These are phyloP conservation scores for Premnoplex brunnescens DNA, from an alignment of 2,797 vertebrate genomes.

Conservation along the genomic window DNA sequence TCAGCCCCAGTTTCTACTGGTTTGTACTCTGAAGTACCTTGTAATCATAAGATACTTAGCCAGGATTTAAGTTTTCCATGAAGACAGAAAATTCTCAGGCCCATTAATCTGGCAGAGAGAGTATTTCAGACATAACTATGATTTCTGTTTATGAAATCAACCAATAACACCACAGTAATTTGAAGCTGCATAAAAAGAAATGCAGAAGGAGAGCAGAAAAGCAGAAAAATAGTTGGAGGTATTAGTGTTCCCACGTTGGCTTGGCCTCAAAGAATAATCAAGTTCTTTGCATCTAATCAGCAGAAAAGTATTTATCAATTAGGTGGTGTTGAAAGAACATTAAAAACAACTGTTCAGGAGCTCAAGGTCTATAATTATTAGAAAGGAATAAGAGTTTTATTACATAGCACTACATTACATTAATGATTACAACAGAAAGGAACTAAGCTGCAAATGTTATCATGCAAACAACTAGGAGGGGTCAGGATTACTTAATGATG, in stretches of 20 bases:
- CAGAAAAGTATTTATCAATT: conserved; percentile 10
- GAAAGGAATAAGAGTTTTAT: conserved; percentile 20
- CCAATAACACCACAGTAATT: not conserved
- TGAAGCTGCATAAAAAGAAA: not conserved
- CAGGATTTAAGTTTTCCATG: not conserved
- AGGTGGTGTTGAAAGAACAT: conserved; percentile 20
- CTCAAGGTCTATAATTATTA: conserved; percentile 29
- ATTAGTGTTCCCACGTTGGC: not conserved
- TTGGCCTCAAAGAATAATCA: not conserved
- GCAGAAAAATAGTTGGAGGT: not conserved
- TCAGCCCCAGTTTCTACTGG: not conserved
- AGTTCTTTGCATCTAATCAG: not conserved
- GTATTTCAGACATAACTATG: not conserved
- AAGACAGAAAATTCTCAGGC: not conserved
- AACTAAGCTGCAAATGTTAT: conserved; percentile 12
- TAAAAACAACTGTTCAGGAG: not conserved
- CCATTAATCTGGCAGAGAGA: not conserved
- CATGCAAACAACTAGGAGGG: not conserved
- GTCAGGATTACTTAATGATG: not conserved
- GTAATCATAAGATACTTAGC: not conserved
- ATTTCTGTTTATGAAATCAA: not conserved
- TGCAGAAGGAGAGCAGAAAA: not conserved
- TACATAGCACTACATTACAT: not conserved
- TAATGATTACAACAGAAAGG: not conserved
- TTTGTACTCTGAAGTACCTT: not conserved